Evolutionary conservation across 2,888 invertebrate genomes (phyloP).

Genomic region (Muscina levida): DNA sequence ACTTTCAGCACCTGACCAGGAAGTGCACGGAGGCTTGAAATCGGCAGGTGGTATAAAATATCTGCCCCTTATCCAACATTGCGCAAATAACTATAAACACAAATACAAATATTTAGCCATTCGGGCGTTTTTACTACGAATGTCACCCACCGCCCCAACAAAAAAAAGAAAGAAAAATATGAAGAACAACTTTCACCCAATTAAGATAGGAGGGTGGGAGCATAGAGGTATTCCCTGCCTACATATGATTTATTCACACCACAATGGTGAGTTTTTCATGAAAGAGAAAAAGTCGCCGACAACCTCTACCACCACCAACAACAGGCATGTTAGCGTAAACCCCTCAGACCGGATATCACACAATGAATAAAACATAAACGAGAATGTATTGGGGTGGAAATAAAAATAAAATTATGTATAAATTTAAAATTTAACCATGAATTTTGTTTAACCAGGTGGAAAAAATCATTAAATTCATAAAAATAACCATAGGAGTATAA

Average conservation of each 20-base stretch:
- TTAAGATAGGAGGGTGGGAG: slow-evolving; percentile 9
- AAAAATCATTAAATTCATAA: slow-evolving; percentile 4
- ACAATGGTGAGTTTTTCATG: slow-evolving; percentile 32
- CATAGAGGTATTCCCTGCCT: slow-evolving; percentile 13
- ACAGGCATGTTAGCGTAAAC: neutral
- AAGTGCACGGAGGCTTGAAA: neutral
- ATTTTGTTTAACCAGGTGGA: neutral
- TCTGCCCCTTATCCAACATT: neutral
- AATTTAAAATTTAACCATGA: neutral
- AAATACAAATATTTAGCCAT: slow-evolving; percentile 10
- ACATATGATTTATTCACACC: slow-evolving; percentile 48
- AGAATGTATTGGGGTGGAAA: neutral
- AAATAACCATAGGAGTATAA: neutral
- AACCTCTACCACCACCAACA: neutral
- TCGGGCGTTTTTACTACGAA: slow-evolving; percentile 15
- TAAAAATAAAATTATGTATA: neutral
- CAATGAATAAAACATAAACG: slow-evolving; percentile 21
- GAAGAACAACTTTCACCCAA: neutral
- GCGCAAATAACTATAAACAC: neutral
- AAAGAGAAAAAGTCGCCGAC: neutral
- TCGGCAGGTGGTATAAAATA: neutral
- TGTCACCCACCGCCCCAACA: too few relatives aligned
- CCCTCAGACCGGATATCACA: slow-evolving; percentile 27
- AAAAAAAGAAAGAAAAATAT: too few relatives aligned
- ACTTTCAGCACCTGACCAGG: slow-evolving; percentile 37